phyloP scores from a whole-genome alignment of 2,888 invertebrate species.

The Melieria omissa region DNA sequence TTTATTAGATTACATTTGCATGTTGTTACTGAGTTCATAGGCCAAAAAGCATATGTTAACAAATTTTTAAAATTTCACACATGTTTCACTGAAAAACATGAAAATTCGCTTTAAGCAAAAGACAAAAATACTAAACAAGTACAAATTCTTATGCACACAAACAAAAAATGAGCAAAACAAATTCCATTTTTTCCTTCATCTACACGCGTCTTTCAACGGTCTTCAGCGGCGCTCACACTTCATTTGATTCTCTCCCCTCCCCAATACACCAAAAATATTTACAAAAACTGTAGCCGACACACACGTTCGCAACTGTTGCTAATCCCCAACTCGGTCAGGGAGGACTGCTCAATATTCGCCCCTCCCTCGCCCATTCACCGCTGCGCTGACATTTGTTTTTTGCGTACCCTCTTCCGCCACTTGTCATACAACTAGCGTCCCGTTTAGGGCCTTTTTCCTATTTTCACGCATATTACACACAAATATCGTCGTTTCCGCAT shows the following conservation, averaged over 20 bases:
- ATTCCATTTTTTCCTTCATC: too few relatives aligned
- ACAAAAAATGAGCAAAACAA: too few relatives aligned
- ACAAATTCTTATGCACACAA: too few relatives aligned
- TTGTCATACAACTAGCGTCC: neutral
- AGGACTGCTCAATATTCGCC: too few relatives aligned
- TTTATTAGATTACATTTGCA: too few relatives aligned
- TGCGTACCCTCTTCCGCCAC: neutral
- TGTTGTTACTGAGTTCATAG: too few relatives aligned
- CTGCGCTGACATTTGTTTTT: neutral
- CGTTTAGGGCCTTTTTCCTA: neutral
- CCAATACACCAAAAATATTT: neutral
- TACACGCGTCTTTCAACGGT: too few relatives aligned
- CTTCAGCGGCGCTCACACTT: neutral
- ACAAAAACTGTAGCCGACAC: too few relatives aligned
- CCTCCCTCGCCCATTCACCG: too few relatives aligned
- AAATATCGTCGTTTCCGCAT: neutral
- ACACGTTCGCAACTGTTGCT: conserved; percentile 55
- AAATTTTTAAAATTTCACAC: neutral
- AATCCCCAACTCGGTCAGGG: conserved; percentile 46
- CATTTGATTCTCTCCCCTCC: neutral
- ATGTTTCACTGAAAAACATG: neutral
- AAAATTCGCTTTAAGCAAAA: too few relatives aligned
- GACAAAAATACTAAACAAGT: too few relatives aligned
- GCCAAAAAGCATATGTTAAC: neutral
- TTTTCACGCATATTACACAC: conserved; percentile 20